A percentile compares a stretch with the other conserved stretches of the same genome.
phyloP scores from a whole-genome alignment of 2,113 vertebrate genomes.

The Euleptes europaea region DNA sequence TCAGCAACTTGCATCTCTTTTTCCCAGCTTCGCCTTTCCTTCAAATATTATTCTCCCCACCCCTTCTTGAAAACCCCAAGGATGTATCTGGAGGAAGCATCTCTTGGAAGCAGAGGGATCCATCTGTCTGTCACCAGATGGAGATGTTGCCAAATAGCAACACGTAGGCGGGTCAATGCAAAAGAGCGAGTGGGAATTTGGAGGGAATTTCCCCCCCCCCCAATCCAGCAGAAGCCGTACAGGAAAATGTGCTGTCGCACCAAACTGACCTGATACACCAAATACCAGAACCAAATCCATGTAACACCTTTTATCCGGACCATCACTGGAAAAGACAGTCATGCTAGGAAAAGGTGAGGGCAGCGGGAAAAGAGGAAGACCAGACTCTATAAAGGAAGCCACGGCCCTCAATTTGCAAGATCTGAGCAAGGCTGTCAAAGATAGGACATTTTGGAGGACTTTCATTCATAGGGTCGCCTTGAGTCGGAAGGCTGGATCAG shows the following conservation, averaged over 20 bases:
- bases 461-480: too few species aligned
- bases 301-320: too few species aligned
- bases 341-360: too few species aligned
- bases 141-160: conserved; percentile 17
- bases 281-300: too few species aligned
- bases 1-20: background rate
- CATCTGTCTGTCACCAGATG: conserved; percentile 23
- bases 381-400: too few species aligned
- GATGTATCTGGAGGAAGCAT: conserved; percentile 15
- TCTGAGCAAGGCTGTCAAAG: too few species aligned
- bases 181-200: background rate
- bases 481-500: too few species aligned
- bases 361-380: too few species aligned
- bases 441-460: too few species aligned
- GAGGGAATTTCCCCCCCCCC: background rate
- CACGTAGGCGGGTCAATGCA: conserved; percentile 15
- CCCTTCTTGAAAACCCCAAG: conserved; percentile 3
- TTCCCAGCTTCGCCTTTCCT: background rate
- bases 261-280: background rate
- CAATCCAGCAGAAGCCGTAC: background rate
- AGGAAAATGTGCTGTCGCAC: background rate
- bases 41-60: background rate
- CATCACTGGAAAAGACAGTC: too few species aligned
- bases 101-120: conserved; percentile 6
- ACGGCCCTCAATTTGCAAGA: too few species aligned